Conservation (phyloP, 2,113 vertebrate species). For the Ia io region DNA sequence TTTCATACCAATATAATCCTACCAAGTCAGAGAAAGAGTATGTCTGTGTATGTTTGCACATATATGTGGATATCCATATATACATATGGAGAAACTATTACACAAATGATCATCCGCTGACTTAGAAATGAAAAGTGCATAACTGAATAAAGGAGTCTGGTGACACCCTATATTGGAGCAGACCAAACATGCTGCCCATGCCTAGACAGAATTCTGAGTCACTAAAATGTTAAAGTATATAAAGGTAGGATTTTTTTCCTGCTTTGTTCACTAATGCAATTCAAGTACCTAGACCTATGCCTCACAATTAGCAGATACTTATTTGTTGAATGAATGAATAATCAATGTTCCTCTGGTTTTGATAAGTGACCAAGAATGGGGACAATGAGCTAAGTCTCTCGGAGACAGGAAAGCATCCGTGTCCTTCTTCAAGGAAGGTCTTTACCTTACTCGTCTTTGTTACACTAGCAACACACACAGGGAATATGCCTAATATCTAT, state of each 20-base stretch:
- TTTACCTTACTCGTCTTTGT: neutral
- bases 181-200: neutral
- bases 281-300: neutral
- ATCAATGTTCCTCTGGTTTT: neutral
- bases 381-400: neutral
- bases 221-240: neutral
- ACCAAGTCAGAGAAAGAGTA: neutral
- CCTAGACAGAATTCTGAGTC: neutral
- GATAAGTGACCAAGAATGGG: neutral
- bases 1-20: neutral
- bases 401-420: neutral
- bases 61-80: neutral
- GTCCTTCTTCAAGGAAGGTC: neutral
- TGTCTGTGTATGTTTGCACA: neutral
- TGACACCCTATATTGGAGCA: neutral
- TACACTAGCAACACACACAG: neutral
- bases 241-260: neutral
- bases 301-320: neutral
- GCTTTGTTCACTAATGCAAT: neutral
- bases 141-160: neutral
- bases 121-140: neutral
- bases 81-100: neutral
- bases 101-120: neutral
- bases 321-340: neutral
- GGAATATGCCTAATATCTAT: neutral